phyloP scores from a whole-genome alignment of 2,797 vertebrate genomes.

The Poeciliopsis turneri region DNA sequence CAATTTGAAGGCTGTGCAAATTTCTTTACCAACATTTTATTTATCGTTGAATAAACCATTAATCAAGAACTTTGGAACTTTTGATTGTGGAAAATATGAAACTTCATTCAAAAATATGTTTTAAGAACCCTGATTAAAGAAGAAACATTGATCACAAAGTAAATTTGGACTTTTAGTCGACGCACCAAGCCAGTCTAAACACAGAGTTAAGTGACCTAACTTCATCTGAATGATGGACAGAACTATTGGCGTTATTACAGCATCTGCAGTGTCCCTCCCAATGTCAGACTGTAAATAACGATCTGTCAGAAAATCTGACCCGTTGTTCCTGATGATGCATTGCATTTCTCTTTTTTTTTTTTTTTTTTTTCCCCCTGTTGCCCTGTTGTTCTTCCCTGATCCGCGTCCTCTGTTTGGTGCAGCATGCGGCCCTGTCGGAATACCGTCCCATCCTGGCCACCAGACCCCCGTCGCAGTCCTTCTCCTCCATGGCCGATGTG shows the following conservation, averaged over 20 bases:
- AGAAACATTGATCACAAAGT: background rate
- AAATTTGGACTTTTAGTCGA: background rate
- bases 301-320: background rate
- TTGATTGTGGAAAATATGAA: background rate
- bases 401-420: conserved; percentile 19
- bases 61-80: background rate
- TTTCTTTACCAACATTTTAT: background rate
- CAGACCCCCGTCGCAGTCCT: conserved; percentile 66
- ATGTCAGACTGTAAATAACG: background rate
- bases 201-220: background rate
- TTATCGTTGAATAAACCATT: background rate
- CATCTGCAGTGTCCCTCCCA: background rate
- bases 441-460: conserved; percentile 90
- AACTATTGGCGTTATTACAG: background rate
- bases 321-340: background rate
- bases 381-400: background rate
- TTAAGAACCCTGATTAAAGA: background rate
- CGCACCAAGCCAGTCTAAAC: background rate
- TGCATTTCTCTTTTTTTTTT: background rate
- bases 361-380: too few relatives aligned
- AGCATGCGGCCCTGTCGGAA: conserved; percentile 92
- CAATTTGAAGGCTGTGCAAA: background rate
- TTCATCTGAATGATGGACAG: background rate
- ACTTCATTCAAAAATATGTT: background rate
- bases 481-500: conserved; percentile 84